Conservation (phyloP, 2,113 vertebrate species). For the Potamarius usumacintae region DNA sequence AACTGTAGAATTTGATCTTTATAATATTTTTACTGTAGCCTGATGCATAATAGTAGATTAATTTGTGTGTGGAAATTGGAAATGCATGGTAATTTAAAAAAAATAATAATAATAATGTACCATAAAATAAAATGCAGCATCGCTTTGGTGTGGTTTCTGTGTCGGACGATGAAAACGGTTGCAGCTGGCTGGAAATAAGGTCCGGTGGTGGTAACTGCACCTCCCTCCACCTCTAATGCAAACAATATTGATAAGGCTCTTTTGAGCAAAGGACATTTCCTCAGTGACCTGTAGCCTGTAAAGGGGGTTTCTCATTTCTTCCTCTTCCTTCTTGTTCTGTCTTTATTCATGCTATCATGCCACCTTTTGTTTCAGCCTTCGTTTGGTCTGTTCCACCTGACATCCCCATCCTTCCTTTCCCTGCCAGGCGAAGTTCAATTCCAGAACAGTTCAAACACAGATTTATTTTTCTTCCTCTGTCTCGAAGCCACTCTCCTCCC, state of each 20-base stretch:
- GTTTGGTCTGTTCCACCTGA: constrained; percentile 21
- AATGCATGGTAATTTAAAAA: not conserved
- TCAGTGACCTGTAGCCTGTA: not conserved
- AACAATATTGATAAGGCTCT: constrained; percentile 1
- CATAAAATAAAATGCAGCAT: not conserved
- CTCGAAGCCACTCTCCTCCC: constrained; percentile 8
- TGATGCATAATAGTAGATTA: not conserved
- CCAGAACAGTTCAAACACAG: constrained; percentile 6
- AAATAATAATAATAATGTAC: not conserved
- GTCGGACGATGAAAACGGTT: not conserved
- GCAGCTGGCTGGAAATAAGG: not conserved
- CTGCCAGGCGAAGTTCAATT: not conserved
- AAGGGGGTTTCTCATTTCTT: not conserved
- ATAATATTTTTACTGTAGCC: not conserved
- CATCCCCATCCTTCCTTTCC: not conserved
- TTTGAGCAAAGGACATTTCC: not conserved
- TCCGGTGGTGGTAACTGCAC: not conserved
- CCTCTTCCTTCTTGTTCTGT: not conserved
- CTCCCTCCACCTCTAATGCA: not conserved
- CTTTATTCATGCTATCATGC: not conserved
- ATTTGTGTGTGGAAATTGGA: not conserved
- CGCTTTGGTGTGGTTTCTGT: not conserved
- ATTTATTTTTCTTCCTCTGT: constrained; percentile 13
- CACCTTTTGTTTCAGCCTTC: constrained; percentile 2
- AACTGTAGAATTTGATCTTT: not conserved